These are phyloP conservation scores for Prionace glauca DNA, from an alignment of 2,797 vertebrate genomes.

Conservation along the genomic window DNA sequence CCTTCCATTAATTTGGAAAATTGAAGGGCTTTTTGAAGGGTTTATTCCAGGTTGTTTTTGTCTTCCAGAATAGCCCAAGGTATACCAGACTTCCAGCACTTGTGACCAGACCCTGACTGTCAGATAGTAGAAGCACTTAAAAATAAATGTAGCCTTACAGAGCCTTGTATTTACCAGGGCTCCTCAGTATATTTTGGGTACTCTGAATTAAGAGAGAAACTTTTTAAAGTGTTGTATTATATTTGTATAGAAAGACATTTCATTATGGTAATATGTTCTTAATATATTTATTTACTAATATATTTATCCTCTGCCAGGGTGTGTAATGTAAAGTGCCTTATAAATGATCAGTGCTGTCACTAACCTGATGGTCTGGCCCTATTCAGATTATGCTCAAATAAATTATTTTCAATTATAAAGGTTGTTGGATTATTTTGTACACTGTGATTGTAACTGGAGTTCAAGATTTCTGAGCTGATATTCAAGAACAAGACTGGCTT, in stretches of 20 bases:
- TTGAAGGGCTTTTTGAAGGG: background rate
- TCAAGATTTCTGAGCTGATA: background rate
- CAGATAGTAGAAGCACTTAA: slow-evolving; percentile 51
- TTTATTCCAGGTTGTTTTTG: slow-evolving; percentile 36
- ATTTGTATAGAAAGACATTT: slow-evolving; percentile 89
- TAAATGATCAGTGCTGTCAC: slow-evolving; percentile 62
- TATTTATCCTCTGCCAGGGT: slow-evolving; percentile 89
- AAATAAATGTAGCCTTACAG: slow-evolving; percentile 58
- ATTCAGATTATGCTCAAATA: slow-evolving; percentile 75
- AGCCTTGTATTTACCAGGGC: slow-evolving; percentile 43
- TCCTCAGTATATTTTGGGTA: slow-evolving; percentile 44
- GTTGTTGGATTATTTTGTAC: background rate
- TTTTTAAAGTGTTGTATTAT: slow-evolving; percentile 71
- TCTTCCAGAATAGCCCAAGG: slow-evolving; percentile 40
- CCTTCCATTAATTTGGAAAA: background rate
- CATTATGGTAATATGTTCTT: slow-evolving; percentile 87
- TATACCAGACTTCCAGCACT: slow-evolving; percentile 43
- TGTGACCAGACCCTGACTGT: slow-evolving; percentile 37
- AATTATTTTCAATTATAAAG: slow-evolving; percentile 71
- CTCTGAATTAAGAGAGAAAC: slow-evolving; percentile 45
- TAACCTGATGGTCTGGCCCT: slow-evolving; percentile 67
- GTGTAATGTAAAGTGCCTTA: slow-evolving; percentile 62
- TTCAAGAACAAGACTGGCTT: too few relatives aligned
- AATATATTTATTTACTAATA: slow-evolving; percentile 99
- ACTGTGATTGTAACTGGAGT: background rate